phyloP scores from a whole-genome alignment of 1,140 invertebrate species.

The Eupeodes corollae region DNA sequence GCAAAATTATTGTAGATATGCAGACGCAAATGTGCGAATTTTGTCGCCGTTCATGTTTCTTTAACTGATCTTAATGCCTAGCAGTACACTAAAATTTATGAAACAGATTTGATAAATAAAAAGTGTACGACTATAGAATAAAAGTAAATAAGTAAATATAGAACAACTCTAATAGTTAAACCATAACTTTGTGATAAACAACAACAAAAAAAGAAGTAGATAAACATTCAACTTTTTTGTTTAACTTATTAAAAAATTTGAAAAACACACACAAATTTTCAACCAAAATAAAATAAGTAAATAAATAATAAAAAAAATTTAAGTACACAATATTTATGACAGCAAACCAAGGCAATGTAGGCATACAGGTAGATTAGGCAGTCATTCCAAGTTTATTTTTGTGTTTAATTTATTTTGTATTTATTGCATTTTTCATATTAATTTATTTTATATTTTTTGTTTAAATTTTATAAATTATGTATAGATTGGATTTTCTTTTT shows the following conservation, averaged over 20 bases:
- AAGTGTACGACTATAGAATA: too few species aligned
- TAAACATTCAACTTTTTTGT: background rate
- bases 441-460: background rate
- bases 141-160: too few species aligned
- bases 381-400: constrained; percentile 1
- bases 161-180: too few species aligned
- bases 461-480: background rate
- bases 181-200: background rate
- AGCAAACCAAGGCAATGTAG: background rate
- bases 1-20: too few species aligned
- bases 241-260: background rate
- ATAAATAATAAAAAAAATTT: too few species aligned
- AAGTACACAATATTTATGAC: too few species aligned
- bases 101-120: too few species aligned
- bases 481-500: background rate
- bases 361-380: constrained; percentile 2
- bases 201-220: background rate
- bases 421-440: background rate
- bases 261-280: background rate
- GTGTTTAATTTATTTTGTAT: background rate
- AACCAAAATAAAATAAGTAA: background rate
- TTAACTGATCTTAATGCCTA: too few species aligned
- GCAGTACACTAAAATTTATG: too few species aligned
- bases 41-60: too few species aligned
- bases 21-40: too few species aligned